Conservation (phyloP, 2,113 vertebrate genomes). For the Himantopus leucocephalus region DNA sequence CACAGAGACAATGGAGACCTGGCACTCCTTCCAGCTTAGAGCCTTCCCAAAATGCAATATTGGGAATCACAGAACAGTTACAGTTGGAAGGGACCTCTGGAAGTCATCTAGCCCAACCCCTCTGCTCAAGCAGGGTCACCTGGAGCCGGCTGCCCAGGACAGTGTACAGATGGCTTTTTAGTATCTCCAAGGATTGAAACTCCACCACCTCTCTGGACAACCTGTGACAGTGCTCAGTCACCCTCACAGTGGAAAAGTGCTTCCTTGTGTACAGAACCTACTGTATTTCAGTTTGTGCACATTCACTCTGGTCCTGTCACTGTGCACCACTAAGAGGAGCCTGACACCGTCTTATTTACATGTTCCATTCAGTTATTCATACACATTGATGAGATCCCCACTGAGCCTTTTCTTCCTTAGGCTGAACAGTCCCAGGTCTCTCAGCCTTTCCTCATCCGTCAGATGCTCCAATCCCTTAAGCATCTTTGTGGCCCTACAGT, state of each 20-base stretch:
- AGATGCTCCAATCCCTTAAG: background rate
- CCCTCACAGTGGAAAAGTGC: background rate
- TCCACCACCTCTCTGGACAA: no score
- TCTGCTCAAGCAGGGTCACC: background rate
- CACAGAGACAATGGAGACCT: background rate
- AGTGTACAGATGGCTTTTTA: background rate
- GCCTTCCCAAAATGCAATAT: background rate
- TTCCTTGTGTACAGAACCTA: background rate
- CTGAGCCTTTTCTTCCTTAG: background rate
- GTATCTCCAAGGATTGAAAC: background rate
- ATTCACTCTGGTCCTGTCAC: background rate
- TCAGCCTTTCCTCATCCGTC: background rate
- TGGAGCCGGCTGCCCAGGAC: background rate
- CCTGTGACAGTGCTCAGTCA: background rate
- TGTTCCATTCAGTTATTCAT: background rate
- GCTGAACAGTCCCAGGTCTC: background rate
- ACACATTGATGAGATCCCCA: background rate
- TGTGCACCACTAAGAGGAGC: background rate
- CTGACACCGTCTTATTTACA: background rate
- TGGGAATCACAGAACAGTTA: background rate
- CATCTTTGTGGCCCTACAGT: background rate
- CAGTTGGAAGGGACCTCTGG: background rate
- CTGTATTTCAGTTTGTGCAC: background rate
- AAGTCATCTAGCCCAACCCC: background rate
- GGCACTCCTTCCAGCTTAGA: background rate